Evolutionary conservation across 2,888 invertebrate species (phyloP).

Genomic region (Amaurobius ferox): DNA sequence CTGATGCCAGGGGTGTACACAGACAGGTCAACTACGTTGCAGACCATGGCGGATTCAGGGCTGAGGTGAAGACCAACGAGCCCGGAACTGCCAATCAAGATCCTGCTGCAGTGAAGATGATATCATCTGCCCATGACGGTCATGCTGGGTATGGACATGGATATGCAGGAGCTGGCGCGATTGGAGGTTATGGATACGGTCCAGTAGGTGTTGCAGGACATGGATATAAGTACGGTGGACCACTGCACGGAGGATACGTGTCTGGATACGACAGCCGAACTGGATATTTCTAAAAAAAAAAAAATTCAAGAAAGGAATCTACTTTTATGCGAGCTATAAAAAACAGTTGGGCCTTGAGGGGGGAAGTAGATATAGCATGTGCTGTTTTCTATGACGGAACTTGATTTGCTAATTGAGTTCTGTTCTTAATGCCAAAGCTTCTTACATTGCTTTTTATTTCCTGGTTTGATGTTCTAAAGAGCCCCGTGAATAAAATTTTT

Average conservation of each 20-base stretch:
- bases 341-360: too few species aligned
- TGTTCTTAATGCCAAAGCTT: too few species aligned
- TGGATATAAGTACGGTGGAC: not conserved
- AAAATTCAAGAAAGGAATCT: too few species aligned
- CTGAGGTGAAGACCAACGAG: not conserved
- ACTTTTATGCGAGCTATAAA: too few species aligned
- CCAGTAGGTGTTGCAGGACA: not conserved
- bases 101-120: not conserved
- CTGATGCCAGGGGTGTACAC: not conserved
- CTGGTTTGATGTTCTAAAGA: too few species aligned
- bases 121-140: not conserved
- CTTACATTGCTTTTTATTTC: too few species aligned
- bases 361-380: too few species aligned
- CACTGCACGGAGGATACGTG: not conserved
- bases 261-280: not conserved
- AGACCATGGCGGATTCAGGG: constrained; percentile 2
- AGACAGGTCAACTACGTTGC: not conserved
- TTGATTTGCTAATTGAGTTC: too few species aligned
- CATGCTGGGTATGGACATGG: not conserved
- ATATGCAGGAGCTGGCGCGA: not conserved
- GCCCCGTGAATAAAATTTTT: too few species aligned
- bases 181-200: too few species aligned
- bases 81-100: constrained; percentile 3
- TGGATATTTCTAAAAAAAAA: not conserved
- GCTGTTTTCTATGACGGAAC: too few species aligned